Base-by-base conservation (phyloP, 1,140 invertebrate species). In the Pogonomyrmex barbatus region DNA sequence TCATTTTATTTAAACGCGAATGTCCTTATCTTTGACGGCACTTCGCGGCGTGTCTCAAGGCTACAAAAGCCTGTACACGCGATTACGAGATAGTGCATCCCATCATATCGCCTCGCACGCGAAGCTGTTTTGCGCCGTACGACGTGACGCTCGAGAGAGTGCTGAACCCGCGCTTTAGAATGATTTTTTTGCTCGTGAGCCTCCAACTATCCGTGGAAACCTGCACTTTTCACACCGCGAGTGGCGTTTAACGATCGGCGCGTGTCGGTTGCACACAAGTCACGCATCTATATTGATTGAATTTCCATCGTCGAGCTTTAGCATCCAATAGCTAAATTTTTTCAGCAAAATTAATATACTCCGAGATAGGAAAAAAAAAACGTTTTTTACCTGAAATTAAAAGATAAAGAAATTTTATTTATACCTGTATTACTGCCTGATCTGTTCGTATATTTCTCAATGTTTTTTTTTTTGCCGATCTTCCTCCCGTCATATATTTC, bases 41-140 rank as follows among this genome's bases (percentile, higher is more conserved):
- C 79, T 83, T 62, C 2, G 68, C 79, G 79, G 67, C 68, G 17
- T 83, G 50, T 83, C 58, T 75, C 79, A 83, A 83, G 79, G 79
- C 68, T 92, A 93, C 92, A 89, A 92, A 93, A 92, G 90, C 91
- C 91, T 85, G 90, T 91, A 92, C 93, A 93, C 93, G 92, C 93
- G 93, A 94, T 94, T 93, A 94, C 91, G 91, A 93, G 93, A 94
- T 93, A 94, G 87, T 89, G 87, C 87, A 93, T 94, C 90, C 78
- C 77, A 58, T 84, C 87, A 82, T 87, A 91, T 93, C 89, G 71
- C 60, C 50, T 81, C 88, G 93, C 93, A 94, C 93, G 93, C 93
- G 89, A 94, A 83, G 88, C 62, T 79, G 78, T 33, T 82, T 83
- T 50, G 58, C 67, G n/a, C 12, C 42, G 30, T 33, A 1, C 78